phyloP scores from a whole-genome alignment of 2,797 vertebrate genomes.

The Periparus ater region DNA sequence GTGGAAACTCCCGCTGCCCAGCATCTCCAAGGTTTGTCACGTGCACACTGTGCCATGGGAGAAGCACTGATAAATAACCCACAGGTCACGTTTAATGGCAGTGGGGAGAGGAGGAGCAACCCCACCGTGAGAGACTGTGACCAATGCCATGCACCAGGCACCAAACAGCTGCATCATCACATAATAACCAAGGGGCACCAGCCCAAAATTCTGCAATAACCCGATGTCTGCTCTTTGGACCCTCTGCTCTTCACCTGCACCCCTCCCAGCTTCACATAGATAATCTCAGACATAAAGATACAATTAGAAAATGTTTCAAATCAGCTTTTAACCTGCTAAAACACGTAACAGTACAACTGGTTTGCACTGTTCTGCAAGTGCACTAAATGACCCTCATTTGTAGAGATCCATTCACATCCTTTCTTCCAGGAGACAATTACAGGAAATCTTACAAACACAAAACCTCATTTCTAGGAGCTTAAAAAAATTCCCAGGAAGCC shows the following conservation, averaged over 20 bases:
- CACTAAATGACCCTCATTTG: not conserved
- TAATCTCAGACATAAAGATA: not conserved
- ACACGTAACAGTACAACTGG: not conserved
- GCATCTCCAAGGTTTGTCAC: not conserved
- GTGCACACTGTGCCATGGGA: fast-evolving
- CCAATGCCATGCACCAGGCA: not conserved
- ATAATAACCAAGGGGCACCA: not conserved
- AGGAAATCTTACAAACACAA: not conserved
- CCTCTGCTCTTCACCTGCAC: not conserved
- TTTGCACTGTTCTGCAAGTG: not conserved
- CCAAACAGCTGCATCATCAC: not conserved
- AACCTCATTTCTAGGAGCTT: not conserved
- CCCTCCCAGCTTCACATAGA: not conserved
- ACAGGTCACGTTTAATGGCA: fast-evolving
- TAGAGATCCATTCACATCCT: not conserved
- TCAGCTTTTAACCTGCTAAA: not conserved
- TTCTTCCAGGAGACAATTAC: not conserved
- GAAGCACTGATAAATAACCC: not conserved
- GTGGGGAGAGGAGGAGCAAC: not conserved
- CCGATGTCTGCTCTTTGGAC: not conserved
- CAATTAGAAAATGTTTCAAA: not conserved
- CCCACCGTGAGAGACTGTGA: not conserved
- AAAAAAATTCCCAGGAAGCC: not conserved
- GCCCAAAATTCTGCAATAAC: not conserved
- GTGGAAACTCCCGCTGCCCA: not conserved